A percentile compares a stretch with the other conserved stretches of the same genome.
phyloP scores from a whole-genome alignment of 1,140 invertebrate genomes.

The Drosophila simulans region DNA sequence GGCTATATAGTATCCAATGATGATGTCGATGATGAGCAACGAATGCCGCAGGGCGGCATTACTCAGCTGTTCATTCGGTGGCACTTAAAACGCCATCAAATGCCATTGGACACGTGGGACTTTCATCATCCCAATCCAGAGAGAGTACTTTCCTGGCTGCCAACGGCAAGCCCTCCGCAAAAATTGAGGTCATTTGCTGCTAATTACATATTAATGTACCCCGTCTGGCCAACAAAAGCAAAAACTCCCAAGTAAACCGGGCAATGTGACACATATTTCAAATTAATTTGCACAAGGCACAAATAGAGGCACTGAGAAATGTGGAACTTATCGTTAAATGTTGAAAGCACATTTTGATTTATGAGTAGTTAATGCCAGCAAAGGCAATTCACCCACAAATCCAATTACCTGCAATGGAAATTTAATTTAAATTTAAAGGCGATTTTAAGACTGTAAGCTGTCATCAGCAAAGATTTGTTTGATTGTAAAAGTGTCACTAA shows the following conservation, averaged over 20 bases:
- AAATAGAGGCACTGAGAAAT: background rate
- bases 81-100: constrained; percentile 78
- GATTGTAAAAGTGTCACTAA: too few relatives aligned
- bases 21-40: constrained; percentile 62
- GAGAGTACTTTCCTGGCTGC: constrained; percentile 17
- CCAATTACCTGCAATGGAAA: background rate
- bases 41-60: constrained; percentile 49
- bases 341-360: constrained; percentile 11
- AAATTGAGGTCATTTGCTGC: constrained; percentile 45
- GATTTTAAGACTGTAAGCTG: background rate
- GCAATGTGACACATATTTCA: constrained; percentile 20
- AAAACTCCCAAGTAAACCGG: constrained; percentile 8
- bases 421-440: background rate
- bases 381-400: constrained; percentile 3
- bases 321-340: background rate
- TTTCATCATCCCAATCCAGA: constrained; percentile 19
- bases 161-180: constrained; percentile 14
- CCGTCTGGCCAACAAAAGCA: background rate
- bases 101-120: constrained; percentile 66
- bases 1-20: constrained; percentile 48
- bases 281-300: constrained; percentile 28
- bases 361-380: constrained; percentile 1
- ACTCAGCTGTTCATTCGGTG: constrained; percentile 57
- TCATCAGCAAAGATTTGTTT: too few relatives aligned
- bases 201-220: constrained; percentile 65